phyloP scores from a whole-genome alignment of 2,113 vertebrate genomes.

The Perca flavescens region DNA sequence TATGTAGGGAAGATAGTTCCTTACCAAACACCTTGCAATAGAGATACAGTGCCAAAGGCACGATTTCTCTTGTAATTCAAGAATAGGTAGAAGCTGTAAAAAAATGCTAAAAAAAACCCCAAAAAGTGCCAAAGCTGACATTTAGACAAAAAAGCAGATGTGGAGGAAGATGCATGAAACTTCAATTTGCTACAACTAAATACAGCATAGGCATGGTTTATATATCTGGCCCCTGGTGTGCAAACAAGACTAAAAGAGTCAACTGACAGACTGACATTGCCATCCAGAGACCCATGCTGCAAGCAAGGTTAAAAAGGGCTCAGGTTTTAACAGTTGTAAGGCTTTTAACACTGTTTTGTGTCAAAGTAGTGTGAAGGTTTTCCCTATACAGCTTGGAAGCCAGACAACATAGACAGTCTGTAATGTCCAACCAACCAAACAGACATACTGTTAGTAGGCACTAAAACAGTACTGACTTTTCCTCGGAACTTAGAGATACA shows the following conservation, averaged over 20 bases:
- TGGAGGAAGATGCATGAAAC: background rate
- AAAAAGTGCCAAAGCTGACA: background rate
- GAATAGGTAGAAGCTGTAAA: background rate
- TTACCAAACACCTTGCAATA: background rate
- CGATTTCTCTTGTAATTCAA: background rate
- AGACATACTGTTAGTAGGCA: background rate
- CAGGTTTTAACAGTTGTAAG: background rate
- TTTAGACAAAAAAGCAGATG: background rate
- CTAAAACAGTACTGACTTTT: background rate
- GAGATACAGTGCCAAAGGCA: background rate
- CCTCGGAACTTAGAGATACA: background rate
- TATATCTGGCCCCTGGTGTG: background rate
- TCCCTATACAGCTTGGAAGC: background rate
- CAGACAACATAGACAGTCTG: background rate
- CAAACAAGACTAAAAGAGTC: background rate
- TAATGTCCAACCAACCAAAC: background rate
- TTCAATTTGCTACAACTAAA: background rate
- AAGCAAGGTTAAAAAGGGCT: background rate
- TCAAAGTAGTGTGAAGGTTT: background rate
- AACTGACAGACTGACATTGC: background rate
- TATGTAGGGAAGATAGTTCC: background rate
- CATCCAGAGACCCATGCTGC: background rate
- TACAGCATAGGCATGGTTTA: background rate
- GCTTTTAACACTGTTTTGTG: constrained; percentile 14
- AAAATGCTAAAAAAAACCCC: background rate